Conservation (phyloP, 2,888 invertebrate genomes). For the Drosophila incognita region DNA sequence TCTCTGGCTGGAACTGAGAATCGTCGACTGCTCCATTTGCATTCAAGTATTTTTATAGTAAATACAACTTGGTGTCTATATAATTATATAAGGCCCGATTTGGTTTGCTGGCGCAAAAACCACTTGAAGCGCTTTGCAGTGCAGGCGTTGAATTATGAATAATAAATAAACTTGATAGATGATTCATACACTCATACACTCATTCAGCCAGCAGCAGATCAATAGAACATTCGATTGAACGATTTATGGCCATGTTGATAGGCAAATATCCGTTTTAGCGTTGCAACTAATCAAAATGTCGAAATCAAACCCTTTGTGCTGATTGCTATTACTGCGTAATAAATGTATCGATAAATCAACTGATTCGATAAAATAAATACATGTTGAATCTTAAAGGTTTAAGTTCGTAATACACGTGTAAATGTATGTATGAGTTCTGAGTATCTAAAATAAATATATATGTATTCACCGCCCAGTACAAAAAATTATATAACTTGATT, state of each 20-base stretch:
- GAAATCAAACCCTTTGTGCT: constrained; percentile 19
- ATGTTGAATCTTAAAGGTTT: neutral
- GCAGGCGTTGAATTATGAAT: constrained; percentile 66
- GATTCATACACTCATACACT: constrained; percentile 50
- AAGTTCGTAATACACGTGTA: too few relatives aligned
- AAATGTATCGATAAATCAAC: constrained; percentile 51
- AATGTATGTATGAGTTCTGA: neutral
- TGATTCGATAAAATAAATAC: constrained; percentile 16
- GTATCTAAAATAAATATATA: neutral
- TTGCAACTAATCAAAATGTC: constrained; percentile 42
- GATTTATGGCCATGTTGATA: constrained; percentile 75
- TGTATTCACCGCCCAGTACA: neutral
- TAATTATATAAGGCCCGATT: constrained; percentile 74
- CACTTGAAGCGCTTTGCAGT: constrained; percentile 44
- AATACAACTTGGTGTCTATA: constrained; percentile 42
- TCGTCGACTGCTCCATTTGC: constrained; percentile 23
- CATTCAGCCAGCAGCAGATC: constrained; percentile 18
- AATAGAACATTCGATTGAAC: constrained; percentile 32
- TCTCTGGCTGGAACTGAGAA: constrained; percentile 24
- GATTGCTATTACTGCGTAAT: constrained; percentile 4
- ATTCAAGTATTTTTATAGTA: constrained; percentile 26
- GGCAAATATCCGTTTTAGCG: constrained; percentile 65
- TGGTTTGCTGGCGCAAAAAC: constrained; percentile 59
- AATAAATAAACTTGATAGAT: constrained; percentile 47
- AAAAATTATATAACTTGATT: neutral